Conservation (phyloP, 2,113 vertebrate species). For the Empidonax alnorum region DNA sequence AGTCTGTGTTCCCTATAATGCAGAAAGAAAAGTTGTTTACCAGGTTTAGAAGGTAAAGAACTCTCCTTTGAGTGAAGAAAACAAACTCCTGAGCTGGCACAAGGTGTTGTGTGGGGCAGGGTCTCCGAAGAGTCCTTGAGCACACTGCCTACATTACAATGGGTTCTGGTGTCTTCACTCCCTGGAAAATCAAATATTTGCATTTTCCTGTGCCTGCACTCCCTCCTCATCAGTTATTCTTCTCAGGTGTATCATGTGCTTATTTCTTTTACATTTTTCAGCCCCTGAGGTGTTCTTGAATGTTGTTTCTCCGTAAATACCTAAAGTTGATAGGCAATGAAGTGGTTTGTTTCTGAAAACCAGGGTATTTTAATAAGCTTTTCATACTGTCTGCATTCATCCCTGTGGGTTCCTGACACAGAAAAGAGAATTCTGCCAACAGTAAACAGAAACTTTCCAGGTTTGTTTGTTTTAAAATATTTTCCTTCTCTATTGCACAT, state of each 20-base stretch:
- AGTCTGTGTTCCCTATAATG: neutral
- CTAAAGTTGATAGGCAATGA: conserved; percentile 21
- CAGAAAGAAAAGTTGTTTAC: neutral
- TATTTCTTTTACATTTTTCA: neutral
- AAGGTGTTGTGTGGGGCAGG: neutral
- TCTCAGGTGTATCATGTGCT: neutral
- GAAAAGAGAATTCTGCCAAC: neutral
- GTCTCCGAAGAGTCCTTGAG: neutral
- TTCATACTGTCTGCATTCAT: neutral
- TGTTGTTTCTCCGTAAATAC: conserved; percentile 1
- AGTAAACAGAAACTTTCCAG: neutral
- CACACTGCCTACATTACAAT: neutral
- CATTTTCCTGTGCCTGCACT: neutral
- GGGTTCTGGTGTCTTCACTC: neutral
- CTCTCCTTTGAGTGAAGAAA: neutral
- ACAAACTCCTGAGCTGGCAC: neutral
- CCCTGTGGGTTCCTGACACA: neutral
- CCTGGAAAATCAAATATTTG: conserved; percentile 43
- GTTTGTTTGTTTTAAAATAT: neutral
- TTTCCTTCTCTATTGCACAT: neutral
- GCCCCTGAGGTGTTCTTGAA: neutral
- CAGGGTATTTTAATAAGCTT: neutral
- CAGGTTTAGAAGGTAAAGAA: neutral
- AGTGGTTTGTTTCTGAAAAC: conserved; percentile 16
- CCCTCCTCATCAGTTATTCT: conserved; percentile 35